These are phyloP conservation scores for Bolinopsis microptera DNA, from an alignment of 37 sponge, comb jelly and placozoan genomes.

Conservation along the genomic window DNA sequence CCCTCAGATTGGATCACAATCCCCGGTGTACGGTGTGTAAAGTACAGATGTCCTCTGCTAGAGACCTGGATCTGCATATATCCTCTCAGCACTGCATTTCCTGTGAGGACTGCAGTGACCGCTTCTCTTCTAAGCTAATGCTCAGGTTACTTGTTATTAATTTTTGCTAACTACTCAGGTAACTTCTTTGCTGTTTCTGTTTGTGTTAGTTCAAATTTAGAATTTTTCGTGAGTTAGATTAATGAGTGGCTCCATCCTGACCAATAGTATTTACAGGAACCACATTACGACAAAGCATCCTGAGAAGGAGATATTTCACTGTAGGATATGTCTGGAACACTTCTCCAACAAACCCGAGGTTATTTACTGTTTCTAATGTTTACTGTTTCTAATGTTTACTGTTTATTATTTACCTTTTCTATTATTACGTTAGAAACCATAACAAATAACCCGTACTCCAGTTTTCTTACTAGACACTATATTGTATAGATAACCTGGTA, in stretches of 20 bases:
- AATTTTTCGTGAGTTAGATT: too few relatives aligned
- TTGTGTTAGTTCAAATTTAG: too few relatives aligned
- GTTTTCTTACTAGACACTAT: too few relatives aligned
- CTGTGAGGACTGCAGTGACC: not conserved
- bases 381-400: not conserved
- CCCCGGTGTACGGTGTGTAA: not conserved
- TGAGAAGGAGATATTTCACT: not conserved
- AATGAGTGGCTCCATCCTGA: too few relatives aligned
- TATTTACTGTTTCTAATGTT: not conserved
- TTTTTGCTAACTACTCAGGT: too few relatives aligned
- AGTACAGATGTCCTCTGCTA: not conserved
- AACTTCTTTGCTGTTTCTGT: too few relatives aligned
- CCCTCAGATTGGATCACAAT: not conserved
- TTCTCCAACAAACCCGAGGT: constrained; percentile 17
- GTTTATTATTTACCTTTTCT: too few relatives aligned
- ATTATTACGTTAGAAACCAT: too few relatives aligned
- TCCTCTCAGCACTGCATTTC: not conserved
- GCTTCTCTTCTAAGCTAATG: not conserved
- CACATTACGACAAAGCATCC: not conserved
- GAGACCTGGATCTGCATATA: not conserved
- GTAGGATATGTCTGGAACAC: not conserved
- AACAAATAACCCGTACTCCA: too few relatives aligned
- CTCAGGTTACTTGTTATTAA: not conserved
- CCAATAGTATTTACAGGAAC: too few relatives aligned
- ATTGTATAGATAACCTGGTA: too few relatives aligned